phyloP scores from a whole-genome alignment of 2,888 invertebrate species.

The Cistogaster globosa region DNA sequence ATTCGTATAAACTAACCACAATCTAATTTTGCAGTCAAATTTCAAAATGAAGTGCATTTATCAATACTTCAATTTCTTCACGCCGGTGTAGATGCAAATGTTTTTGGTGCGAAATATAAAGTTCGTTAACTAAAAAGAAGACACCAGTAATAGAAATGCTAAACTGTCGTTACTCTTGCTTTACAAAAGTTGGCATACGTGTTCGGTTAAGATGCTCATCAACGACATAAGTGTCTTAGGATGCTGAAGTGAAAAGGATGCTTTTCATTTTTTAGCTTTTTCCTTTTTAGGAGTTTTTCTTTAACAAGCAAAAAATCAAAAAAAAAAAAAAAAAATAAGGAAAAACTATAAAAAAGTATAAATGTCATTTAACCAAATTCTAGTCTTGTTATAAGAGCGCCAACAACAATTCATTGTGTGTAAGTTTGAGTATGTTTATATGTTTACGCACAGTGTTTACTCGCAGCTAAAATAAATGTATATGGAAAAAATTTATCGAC shows the following conservation, averaged over 20 bases:
- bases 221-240: slow-evolving; percentile 15
- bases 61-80: slow-evolving; percentile 59
- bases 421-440: slow-evolving; percentile 22
- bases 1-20: slow-evolving; percentile 45
- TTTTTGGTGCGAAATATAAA: slow-evolving; percentile 37
- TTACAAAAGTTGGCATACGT: background rate
- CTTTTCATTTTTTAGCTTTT: slow-evolving; percentile 44
- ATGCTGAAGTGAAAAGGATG: slow-evolving; percentile 42
- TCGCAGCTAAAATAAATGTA: slow-evolving; percentile 8
- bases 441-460: slow-evolving; percentile 1
- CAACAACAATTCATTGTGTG: slow-evolving; percentile 15
- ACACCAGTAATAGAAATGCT: slow-evolving; percentile 16
- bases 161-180: slow-evolving; percentile 22
- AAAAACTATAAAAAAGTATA: slow-evolving; percentile 18
- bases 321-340: background rate
- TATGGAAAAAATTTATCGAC: background rate
- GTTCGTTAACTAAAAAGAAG: slow-evolving; percentile 46
- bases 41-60: slow-evolving; percentile 58
- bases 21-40: slow-evolving; percentile 61
- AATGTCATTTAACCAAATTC: slow-evolving; percentile 48
- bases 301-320: slow-evolving; percentile 7
- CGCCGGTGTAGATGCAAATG: slow-evolving; percentile 51
- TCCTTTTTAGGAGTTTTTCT: slow-evolving; percentile 15
- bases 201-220: slow-evolving; percentile 20
- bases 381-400: slow-evolving; percentile 10